phyloP scores from a whole-genome alignment of 2,888 invertebrate species.

The Rhorus exstirpatorius region DNA sequence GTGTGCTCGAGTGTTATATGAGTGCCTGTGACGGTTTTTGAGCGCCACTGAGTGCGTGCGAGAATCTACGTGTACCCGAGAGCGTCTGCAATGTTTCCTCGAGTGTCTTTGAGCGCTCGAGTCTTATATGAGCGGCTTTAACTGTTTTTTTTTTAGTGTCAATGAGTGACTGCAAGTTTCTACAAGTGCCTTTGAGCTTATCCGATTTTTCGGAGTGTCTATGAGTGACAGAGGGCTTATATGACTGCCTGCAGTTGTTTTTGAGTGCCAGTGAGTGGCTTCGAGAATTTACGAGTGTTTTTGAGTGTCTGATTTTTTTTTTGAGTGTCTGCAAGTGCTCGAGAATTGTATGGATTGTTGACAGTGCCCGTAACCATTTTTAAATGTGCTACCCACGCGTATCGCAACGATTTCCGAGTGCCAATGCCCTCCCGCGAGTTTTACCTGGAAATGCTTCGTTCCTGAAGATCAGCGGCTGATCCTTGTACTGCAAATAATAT shows the following conservation, averaged over 20 bases:
- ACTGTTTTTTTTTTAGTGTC: no score
- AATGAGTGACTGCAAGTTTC: no score
- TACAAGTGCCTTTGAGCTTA: no score
- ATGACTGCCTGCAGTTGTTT: neutral
- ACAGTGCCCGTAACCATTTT: no score
- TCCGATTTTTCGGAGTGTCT: neutral
- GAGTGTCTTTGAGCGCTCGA: neutral
- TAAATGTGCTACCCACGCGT: no score
- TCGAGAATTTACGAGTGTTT: neutral
- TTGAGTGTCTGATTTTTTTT: neutral
- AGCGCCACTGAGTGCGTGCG: neutral
- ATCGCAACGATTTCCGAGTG: no score
- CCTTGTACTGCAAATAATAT: slow-evolving; percentile 93
- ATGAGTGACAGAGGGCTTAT: no score
- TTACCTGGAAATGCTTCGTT: slow-evolving; percentile 93
- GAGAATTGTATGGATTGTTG: no score
- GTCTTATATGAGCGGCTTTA: no score
- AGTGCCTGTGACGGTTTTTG: neutral
- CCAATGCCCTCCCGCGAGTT: no score
- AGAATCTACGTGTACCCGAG: neutral
- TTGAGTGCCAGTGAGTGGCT: neutral
- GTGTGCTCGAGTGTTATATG: no score
- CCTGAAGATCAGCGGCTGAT: slow-evolving; percentile 92
- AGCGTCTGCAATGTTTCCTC: neutral
- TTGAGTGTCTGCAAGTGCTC: neutral